phyloP scores from a whole-genome alignment of 1,140 invertebrate genomes.

The Drosophila murphyi region DNA sequence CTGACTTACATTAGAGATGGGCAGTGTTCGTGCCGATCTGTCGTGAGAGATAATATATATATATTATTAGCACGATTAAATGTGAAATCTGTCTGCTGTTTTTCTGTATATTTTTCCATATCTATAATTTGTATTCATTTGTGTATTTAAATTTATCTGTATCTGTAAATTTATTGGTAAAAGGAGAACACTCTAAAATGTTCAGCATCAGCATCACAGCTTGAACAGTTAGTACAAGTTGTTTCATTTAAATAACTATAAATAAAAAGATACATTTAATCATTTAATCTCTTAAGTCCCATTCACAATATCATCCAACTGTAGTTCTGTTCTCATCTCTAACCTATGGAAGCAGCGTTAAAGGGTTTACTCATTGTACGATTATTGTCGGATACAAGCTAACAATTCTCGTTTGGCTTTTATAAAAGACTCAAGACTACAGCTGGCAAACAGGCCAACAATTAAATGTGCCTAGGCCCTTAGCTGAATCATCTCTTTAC shows the following conservation, averaged over 20 bases:
- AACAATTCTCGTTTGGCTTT: conserved; percentile 39
- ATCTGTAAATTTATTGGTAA: neutral
- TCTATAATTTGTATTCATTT: neutral
- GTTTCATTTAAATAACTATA: no score
- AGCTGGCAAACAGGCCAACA: conserved; percentile 9
- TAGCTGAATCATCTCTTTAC: conserved; percentile 19
- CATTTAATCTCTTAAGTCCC: no score
- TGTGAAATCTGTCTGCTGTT: neutral
- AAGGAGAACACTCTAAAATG: no score
- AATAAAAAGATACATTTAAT: no score
- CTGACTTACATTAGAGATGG: conserved; percentile 24
- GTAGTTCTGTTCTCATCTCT: conserved; percentile 15
- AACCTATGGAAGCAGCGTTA: conserved; percentile 15
- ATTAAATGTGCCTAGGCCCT: conserved; percentile 34
- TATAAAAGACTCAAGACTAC: conserved; percentile 12
- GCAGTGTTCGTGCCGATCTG: neutral
- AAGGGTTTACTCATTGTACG: conserved; percentile 29
- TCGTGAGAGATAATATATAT: neutral
- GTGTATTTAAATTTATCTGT: neutral
- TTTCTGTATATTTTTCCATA: neutral
- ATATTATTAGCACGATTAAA: neutral
- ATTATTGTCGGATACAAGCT: conserved; percentile 45
- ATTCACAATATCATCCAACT: no score
- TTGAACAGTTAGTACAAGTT: no score
- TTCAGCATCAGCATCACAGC: no score